Percentiles rank a stretch among this genome's conserved stretches.
Conservation (phyloP, 2,888 invertebrate genomes). For the Platynereis dumerilii region DNA sequence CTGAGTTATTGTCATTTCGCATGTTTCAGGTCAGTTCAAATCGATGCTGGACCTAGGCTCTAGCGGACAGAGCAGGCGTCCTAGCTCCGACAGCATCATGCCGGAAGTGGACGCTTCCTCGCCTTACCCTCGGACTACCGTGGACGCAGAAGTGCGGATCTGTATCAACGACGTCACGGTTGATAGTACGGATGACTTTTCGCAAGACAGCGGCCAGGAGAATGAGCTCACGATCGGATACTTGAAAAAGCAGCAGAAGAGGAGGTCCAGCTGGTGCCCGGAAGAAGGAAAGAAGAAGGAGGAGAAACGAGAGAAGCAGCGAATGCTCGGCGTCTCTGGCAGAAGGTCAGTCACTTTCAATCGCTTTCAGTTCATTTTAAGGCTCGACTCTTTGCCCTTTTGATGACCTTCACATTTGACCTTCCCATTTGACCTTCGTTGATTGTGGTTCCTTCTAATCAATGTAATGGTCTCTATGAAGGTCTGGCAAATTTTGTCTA, state of each 20-base stretch:
- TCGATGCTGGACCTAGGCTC: constrained; percentile 56
- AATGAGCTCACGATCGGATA: constrained; percentile 34
- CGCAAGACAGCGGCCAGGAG: constrained; percentile 18
- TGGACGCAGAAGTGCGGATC: constrained; percentile 46
- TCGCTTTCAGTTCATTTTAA: not conserved
- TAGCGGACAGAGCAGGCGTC: constrained; percentile 33
- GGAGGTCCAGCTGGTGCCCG: constrained; percentile 49
- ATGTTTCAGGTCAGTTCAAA: constrained; percentile 46
- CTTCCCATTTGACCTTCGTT: no score
- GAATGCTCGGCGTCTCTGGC: constrained; percentile 37
- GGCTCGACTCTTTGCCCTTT: no score
- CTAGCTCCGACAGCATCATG: constrained; percentile 1
- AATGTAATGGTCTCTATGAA: no score
- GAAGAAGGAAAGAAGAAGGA: constrained; percentile 40
- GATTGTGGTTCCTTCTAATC: no score
- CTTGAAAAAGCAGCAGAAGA: constrained; percentile 30
- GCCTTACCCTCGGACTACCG: constrained; percentile 5
- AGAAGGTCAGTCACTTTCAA: constrained; percentile 32
- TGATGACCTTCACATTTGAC: no score
- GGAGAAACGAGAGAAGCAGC: constrained; percentile 39
- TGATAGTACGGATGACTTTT: constrained; percentile 45
- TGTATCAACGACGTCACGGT: constrained; percentile 56
- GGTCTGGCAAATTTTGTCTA: no score
- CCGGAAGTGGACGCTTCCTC: constrained; percentile 1
- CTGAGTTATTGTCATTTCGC: no score